Percentiles rank a stretch among this genome's conserved stretches.
phyloP scores from a whole-genome alignment of 2,888 invertebrate genomes.

The Drosophila sordidula region DNA sequence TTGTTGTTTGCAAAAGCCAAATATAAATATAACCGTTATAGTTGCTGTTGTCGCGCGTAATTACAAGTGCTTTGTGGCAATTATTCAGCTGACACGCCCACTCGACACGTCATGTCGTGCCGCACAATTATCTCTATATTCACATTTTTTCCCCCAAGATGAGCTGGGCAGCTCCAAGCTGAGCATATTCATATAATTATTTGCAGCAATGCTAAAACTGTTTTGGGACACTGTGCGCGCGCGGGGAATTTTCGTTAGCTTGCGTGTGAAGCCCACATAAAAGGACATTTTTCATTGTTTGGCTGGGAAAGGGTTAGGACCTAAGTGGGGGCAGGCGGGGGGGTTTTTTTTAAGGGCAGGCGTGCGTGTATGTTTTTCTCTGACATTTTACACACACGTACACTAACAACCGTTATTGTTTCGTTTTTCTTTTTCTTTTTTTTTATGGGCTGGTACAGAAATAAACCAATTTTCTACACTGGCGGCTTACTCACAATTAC shows the following conservation, averaged over 20 bases:
- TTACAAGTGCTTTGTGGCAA: slow-evolving; percentile 39
- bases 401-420: slow-evolving; percentile 11
- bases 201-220: slow-evolving; percentile 10
- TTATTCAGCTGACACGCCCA: slow-evolving; percentile 51
- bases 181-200: slow-evolving; percentile 5
- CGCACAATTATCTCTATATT: slow-evolving; percentile 20
- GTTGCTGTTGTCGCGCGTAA: slow-evolving; percentile 23
- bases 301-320: slow-evolving; percentile 8
- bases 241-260: slow-evolving; percentile 10
- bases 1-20: slow-evolving; percentile 9
- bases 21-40: slow-evolving; percentile 18
- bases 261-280: slow-evolving; percentile 57
- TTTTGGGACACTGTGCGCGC: slow-evolving; percentile 11
- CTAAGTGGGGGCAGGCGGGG: background rate
- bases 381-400: slow-evolving; percentile 4
- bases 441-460: slow-evolving; percentile 13
- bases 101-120: slow-evolving; percentile 30
- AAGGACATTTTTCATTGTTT: slow-evolving; percentile 42
- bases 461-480: slow-evolving; percentile 23
- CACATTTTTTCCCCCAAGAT: slow-evolving; percentile 3
- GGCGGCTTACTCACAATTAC: background rate
- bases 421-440: background rate
- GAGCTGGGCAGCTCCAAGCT: background rate
- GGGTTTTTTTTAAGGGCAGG: background rate
- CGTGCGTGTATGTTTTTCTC: background rate